These are phyloP conservation scores for Vireo altiloquus DNA, from an alignment of 2,113 vertebrate genomes.

Conservation along the genomic window DNA sequence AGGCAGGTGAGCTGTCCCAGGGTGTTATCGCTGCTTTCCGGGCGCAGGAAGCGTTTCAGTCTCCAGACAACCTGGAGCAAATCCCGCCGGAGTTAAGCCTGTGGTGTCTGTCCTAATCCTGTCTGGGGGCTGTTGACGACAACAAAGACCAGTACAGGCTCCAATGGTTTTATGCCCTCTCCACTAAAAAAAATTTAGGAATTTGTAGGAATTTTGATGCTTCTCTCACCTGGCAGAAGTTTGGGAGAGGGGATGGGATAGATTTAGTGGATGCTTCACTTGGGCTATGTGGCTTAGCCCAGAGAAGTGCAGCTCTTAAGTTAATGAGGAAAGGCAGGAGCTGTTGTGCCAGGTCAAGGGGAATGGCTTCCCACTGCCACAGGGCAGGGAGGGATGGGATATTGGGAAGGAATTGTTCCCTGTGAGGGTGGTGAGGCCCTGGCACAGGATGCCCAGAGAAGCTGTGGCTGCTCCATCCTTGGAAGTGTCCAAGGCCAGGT, in stretches of 20 bases:
- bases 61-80: neutral
- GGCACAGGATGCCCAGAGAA: neutral
- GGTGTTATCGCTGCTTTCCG: neutral
- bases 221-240: neutral
- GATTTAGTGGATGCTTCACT: accelerated
- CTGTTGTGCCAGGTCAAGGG: no score
- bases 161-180: neutral
- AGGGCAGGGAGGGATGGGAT: neutral
- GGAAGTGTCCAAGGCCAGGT: neutral
- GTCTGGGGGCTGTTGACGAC: neutral
- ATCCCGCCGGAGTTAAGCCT: neutral
- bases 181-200: neutral
- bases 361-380: neutral
- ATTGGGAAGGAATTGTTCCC: neutral
- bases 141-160: neutral
- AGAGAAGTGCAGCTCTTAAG: neutral
- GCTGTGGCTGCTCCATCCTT: neutral
- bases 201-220: accelerated
- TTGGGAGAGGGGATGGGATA: neutral
- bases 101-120: neutral
- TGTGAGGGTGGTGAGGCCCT: accelerated
- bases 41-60: neutral
- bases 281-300: neutral
- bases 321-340: neutral
- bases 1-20: neutral